Conservation (phyloP, 2,797 vertebrate genomes). For the Taeniopygia guttata region DNA sequence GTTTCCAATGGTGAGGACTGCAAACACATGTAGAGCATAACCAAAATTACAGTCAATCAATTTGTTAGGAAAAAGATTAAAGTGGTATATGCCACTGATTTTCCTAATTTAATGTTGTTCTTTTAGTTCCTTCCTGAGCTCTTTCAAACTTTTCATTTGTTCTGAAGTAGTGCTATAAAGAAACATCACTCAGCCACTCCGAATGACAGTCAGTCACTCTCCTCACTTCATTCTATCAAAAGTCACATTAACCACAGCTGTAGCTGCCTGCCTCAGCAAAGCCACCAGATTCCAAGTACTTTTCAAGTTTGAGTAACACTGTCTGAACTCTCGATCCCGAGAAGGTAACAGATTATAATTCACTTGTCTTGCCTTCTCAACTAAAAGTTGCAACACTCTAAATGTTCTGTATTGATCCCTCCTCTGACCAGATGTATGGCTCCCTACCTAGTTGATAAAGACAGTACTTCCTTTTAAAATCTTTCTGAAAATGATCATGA, state of each 20-base stretch:
- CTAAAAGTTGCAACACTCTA: background rate
- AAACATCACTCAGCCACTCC: background rate
- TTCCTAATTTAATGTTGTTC: background rate
- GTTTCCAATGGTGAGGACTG: background rate
- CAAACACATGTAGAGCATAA: background rate
- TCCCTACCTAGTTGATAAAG: background rate
- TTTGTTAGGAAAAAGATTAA: background rate
- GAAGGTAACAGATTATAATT: background rate
- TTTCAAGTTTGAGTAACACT: background rate
- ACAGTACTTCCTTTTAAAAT: background rate
- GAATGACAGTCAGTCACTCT: background rate
- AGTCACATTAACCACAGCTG: background rate
- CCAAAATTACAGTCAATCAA: background rate
- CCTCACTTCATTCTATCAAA: background rate
- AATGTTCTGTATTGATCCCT: background rate
- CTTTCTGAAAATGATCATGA: background rate
- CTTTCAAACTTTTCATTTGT: background rate
- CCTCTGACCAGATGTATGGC: background rate
- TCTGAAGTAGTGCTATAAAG: background rate
- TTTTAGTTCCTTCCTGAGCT: background rate
- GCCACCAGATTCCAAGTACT: background rate
- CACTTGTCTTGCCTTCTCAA: background rate
- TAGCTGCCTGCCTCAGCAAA: background rate
- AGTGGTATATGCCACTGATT: background rate
- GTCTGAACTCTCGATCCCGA: background rate